Evolutionary conservation across 2,797 vertebrate genomes (phyloP).

Genomic region (Dipus sagitta): DNA sequence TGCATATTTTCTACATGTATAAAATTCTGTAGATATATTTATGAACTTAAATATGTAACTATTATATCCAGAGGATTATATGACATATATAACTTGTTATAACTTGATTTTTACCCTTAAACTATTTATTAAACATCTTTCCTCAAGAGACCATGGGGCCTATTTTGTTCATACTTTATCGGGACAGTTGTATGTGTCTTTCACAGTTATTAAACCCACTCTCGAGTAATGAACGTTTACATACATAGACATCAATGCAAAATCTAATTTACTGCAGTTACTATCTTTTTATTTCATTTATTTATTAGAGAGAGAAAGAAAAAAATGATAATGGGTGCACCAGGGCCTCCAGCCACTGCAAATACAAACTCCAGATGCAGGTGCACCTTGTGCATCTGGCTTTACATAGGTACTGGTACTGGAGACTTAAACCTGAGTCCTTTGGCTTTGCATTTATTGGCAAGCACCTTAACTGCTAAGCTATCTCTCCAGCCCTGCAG

Average conservation of each 20-base stretch:
- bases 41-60: neutral
- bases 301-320: no score
- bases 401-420: no score
- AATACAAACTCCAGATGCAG: no score
- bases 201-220: conserved; percentile 47
- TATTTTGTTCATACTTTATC: conserved; percentile 46
- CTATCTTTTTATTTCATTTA: neutral
- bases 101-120: conserved; percentile 1
- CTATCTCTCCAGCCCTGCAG: neutral
- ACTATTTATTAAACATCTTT: conserved; percentile 26
- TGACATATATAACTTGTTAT: neutral
- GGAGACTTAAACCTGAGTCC: no score
- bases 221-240: conserved; percentile 19
- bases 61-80: neutral
- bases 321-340: no score
- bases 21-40: neutral
- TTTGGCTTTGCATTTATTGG: no score
- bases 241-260: conserved; percentile 36
- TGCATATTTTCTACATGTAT: neutral
- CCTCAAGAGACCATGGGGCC: neutral
- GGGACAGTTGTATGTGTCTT: neutral
- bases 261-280: conserved; percentile 6
- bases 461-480: no score
- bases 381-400: no score
- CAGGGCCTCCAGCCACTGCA: no score